Percentiles rank a stretch among this genome's conserved stretches.
phyloP scores from a whole-genome alignment of 2,113 vertebrate species.

The Rutilus rutilus region DNA sequence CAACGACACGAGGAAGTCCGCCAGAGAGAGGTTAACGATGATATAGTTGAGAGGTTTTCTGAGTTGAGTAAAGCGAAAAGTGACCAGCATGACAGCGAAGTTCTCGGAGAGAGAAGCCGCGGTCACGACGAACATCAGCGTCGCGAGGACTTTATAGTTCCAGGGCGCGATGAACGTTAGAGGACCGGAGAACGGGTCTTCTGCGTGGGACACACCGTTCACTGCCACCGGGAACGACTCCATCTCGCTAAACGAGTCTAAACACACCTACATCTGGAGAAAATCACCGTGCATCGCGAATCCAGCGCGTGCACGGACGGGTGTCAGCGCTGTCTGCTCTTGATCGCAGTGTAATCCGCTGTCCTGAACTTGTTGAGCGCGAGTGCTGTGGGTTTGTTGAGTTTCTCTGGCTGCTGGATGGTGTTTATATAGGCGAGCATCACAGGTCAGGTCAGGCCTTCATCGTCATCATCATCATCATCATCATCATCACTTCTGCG shows the following conservation, averaged over 20 bases:
- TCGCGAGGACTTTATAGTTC: slow-evolving; percentile 87
- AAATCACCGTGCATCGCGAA: not conserved
- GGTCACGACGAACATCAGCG: slow-evolving; percentile 84
- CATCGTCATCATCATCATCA: not conserved
- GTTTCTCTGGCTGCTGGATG: slow-evolving; percentile 44
- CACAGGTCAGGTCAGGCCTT: not conserved
- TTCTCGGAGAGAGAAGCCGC: slow-evolving; percentile 84
- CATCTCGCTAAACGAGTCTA: not conserved
- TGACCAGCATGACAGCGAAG: slow-evolving; percentile 86
- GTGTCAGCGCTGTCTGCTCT: not conserved
- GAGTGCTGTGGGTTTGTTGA: not conserved
- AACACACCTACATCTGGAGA: not conserved
- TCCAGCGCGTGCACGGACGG: not conserved
- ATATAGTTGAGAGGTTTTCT: slow-evolving; percentile 87
- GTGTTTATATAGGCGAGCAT: slow-evolving; percentile 67
- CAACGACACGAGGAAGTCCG: slow-evolving; percentile 87
- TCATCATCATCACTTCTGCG: slow-evolving; percentile 48
- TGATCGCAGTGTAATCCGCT: not conserved
- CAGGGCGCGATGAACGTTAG: slow-evolving; percentile 79
- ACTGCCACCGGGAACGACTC: slow-evolving; percentile 67
- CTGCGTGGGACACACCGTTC: slow-evolving; percentile 73
- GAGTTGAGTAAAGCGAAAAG: slow-evolving; percentile 84
- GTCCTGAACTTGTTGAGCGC: not conserved
- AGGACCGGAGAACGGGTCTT: slow-evolving; percentile 79
- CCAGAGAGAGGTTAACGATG: slow-evolving; percentile 86